Conservation (phyloP, 2,888 invertebrate species). For the Metalampra italica region DNA sequence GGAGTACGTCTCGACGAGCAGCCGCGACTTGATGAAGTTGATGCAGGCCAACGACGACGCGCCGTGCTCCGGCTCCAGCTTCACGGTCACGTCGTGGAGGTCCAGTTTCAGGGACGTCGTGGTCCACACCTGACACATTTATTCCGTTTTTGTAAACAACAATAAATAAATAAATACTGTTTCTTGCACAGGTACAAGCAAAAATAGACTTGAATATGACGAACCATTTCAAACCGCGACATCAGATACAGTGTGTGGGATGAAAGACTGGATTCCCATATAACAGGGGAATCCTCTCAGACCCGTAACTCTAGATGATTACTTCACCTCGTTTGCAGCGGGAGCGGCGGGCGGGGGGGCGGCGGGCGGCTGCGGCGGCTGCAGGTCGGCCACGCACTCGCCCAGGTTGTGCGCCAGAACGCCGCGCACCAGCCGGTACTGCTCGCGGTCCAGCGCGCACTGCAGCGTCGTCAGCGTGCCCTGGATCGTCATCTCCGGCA, state of each 20-base stretch:
- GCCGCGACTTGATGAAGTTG: constrained; percentile 93
- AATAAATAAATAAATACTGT: too few relatives aligned
- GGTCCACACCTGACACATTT: constrained; percentile 80
- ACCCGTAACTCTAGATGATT: too few relatives aligned
- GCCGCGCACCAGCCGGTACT: constrained; percentile 93
- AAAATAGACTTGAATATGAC: too few relatives aligned
- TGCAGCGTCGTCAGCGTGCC: constrained; percentile 92
- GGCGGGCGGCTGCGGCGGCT: constrained; percentile 23
- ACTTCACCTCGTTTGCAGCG: not conserved
- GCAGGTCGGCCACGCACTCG: constrained; percentile 78
- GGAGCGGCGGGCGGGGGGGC: constrained; percentile 2
- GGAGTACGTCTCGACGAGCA: constrained; percentile 91
- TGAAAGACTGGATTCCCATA: too few relatives aligned
- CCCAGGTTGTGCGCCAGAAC: constrained; percentile 94
- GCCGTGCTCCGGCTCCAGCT: constrained; percentile 79
- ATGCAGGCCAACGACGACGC: constrained; percentile 86
- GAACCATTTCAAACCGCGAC: too few relatives aligned
- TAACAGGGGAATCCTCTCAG: too few relatives aligned
- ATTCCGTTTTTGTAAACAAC: constrained; percentile 18
- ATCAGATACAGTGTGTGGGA: too few relatives aligned
- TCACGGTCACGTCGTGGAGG: constrained; percentile 90
- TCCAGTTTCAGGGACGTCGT: constrained; percentile 89
- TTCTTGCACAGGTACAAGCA: too few relatives aligned
- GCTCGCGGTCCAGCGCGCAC: constrained; percentile 87
- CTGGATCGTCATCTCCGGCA: constrained; percentile 90